phyloP scores from a whole-genome alignment of 2,888 invertebrate species.

The Oxyteleia sp. region DNA sequence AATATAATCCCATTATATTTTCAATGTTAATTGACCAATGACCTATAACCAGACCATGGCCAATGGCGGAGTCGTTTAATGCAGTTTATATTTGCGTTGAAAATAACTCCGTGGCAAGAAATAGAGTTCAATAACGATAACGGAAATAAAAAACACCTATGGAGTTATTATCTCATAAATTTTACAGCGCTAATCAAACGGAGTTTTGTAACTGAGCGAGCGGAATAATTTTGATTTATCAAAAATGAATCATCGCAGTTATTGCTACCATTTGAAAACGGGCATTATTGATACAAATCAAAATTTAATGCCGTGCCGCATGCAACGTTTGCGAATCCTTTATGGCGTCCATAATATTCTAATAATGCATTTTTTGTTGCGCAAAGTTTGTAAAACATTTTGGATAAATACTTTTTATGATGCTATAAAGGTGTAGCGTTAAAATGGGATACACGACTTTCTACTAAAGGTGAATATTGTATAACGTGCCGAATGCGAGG shows the following conservation, averaged over 20 bases:
- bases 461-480: neutral
- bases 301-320: too few species aligned
- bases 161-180: neutral
- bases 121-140: constrained; percentile 31
- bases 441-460: neutral
- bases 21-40: constrained; percentile 68
- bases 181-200: too few species aligned
- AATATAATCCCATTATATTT: constrained; percentile 47
- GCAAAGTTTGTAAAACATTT: neutral
- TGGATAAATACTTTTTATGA: constrained; percentile 10
- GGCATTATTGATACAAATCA: too few species aligned
- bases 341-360: neutral
- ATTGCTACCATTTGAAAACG: neutral
- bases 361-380: constrained; percentile 5
- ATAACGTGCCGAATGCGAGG: neutral
- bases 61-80: constrained; percentile 19
- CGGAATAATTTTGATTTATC: too few species aligned
- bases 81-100: constrained; percentile 40
- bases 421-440: neutral
- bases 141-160: neutral
- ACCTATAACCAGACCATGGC: constrained; percentile 61
- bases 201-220: too few species aligned
- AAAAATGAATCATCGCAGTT: neutral
- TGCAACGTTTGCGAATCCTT: too few species aligned
- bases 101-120: constrained; percentile 43